Conservation (phyloP, 1,140 invertebrate species). For the Zaprionus capensis region DNA sequence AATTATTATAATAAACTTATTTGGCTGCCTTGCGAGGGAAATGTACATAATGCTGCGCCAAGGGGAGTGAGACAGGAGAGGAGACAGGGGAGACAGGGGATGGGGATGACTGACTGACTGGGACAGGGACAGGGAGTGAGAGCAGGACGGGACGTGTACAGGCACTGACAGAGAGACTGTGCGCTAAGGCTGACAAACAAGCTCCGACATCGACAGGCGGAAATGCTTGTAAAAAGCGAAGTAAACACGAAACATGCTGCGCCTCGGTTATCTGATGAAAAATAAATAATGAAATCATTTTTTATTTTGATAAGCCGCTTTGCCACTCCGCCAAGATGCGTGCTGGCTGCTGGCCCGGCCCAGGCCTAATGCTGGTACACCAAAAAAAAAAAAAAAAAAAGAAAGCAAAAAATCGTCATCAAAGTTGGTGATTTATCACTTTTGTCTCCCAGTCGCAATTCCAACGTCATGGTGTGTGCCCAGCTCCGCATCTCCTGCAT, state of each 20-base stretch:
- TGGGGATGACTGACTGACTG: not conserved
- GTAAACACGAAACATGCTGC: conserved; percentile 54
- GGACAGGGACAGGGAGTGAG: not conserved
- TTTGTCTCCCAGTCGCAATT: conserved; percentile 31
- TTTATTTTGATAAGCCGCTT: conserved; percentile 83
- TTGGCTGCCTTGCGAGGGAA: conserved; percentile 40
- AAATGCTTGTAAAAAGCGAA: conserved; percentile 66
- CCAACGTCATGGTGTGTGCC: conserved; percentile 3
- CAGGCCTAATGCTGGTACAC: conserved; percentile 40
- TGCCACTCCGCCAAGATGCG: conserved; percentile 41
- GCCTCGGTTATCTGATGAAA: conserved; percentile 72
- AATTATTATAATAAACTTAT: conserved; percentile 82
- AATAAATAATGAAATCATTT: conserved; percentile 82
- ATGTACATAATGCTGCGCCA: conserved; percentile 7
- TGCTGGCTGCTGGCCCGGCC: not conserved
- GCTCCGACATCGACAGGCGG: conserved; percentile 54
- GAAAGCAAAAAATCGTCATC: conserved; percentile 67
- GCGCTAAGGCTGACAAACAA: conserved; percentile 50
- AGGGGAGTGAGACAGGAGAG: not conserved
- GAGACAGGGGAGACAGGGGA: not conserved
- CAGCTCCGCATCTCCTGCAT: not conserved
- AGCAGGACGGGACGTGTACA: no score
- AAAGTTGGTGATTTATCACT: conserved; percentile 80
- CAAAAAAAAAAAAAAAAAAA: conserved; percentile 13
- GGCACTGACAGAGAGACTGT: not conserved